A percentile compares a stretch with the other conserved stretches of the same genome.
Evolutionary conservation across 1,140 invertebrate genomes (phyloP).

Genomic region (Heliconius himera): DNA sequence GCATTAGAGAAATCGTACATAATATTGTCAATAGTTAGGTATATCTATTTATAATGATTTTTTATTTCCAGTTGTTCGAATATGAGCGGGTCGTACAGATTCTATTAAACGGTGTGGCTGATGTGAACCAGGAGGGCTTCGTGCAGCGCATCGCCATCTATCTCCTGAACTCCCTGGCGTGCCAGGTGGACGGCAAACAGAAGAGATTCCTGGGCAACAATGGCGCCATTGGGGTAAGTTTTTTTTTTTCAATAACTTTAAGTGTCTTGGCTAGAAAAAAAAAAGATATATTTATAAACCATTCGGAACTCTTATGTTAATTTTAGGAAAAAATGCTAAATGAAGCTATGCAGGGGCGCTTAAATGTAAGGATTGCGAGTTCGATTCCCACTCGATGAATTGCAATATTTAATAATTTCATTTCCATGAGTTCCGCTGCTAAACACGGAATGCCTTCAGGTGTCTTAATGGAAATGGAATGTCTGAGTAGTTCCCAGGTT

Average conservation of each 20-base stretch:
- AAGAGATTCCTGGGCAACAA: slow-evolving; percentile 94
- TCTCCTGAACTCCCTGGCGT: slow-evolving; percentile 96
- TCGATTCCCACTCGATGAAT: no score
- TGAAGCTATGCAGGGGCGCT: no score
- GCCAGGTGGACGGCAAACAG: slow-evolving; percentile 96
- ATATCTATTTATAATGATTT: not conserved
- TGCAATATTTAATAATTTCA: no score
- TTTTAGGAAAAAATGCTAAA: no score
- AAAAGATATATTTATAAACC: not conserved
- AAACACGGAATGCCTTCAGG: no score
- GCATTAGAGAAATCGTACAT: no score
- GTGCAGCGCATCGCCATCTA: slow-evolving; percentile 97
- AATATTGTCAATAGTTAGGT: not conserved
- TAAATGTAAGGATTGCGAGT: no score
- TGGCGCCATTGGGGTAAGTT: slow-evolving; percentile 90
- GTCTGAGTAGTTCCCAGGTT: no score
- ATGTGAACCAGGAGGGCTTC: slow-evolving; percentile 93
- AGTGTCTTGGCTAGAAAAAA: not conserved
- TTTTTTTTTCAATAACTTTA: slow-evolving; percentile 20
- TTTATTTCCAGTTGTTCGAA: slow-evolving; percentile 89
- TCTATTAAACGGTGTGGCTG: slow-evolving; percentile 90
- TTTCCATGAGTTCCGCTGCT: no score
- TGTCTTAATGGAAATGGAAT: no score
- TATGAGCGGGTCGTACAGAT: slow-evolving; percentile 94
- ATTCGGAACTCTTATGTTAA: no score